These are phyloP conservation scores for Diplosoma virens DNA, from an alignment of 23 tunicate genomes.

Conservation along the genomic window DNA sequence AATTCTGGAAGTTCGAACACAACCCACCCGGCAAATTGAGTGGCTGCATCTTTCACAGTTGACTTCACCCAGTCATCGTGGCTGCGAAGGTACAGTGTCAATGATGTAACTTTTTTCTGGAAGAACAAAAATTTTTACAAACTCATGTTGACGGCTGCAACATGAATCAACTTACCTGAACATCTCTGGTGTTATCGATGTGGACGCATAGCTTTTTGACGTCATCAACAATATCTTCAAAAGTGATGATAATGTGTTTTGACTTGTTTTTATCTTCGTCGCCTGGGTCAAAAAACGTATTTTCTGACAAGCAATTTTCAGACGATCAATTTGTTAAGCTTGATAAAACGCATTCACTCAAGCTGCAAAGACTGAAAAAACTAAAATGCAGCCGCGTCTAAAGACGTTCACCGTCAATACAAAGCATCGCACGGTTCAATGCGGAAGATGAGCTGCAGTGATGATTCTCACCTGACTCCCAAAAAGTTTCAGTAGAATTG, in stretches of 20 bases:
- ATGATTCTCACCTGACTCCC: slow-evolving; percentile 69
- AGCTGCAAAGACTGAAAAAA: too few species aligned
- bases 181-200: slow-evolving; percentile 65
- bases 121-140: not conserved
- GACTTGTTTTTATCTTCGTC: slow-evolving; percentile 65
- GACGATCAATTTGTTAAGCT: too few species aligned
- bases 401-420: too few species aligned
- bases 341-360: too few species aligned
- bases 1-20: not conserved
- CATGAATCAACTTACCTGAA: slow-evolving; percentile 25
- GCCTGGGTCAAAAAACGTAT: too few species aligned
- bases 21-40: slow-evolving; percentile 62
- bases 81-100: not conserved
- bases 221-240: slow-evolving; percentile 13
- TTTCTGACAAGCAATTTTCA: too few species aligned
- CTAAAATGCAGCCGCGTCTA: too few species aligned
- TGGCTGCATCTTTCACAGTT: not conserved
- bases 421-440: too few species aligned
- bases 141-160: not conserved
- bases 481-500: slow-evolving; percentile 72
- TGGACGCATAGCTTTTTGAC: slow-evolving; percentile 45
- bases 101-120: slow-evolving; percentile 61
- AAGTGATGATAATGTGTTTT: slow-evolving; percentile 38
- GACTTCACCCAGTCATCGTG: slow-evolving; percentile 41
- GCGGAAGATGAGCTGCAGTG: too few species aligned